phyloP scores from a whole-genome alignment of 2,797 vertebrate genomes.

The Spizella passerina region DNA sequence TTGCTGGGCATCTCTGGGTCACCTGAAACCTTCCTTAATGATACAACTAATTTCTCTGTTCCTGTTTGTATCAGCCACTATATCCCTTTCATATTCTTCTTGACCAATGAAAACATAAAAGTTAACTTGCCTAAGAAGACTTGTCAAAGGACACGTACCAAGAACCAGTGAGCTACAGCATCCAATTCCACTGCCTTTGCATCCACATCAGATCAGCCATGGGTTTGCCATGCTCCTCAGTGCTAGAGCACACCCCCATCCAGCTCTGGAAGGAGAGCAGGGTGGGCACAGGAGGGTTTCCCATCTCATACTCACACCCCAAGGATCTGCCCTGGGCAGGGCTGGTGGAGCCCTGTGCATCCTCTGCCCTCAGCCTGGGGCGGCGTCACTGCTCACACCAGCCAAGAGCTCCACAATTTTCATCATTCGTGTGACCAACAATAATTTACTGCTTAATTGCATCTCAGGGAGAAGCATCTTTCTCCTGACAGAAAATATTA shows the following conservation, averaged over 20 bases:
- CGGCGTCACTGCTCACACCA: not conserved
- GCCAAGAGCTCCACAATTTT: not conserved
- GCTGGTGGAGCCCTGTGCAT: accelerated
- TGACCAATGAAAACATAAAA: not conserved
- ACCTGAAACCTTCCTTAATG: not conserved
- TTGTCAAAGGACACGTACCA: accelerated
- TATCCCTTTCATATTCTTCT: not conserved
- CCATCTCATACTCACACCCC: not conserved
- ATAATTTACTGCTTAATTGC: constrained; percentile 1
- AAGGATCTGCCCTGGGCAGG: accelerated
- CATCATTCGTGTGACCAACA: accelerated
- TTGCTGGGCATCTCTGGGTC: not conserved
- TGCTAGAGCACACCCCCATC: accelerated
- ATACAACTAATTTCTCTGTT: not conserved
- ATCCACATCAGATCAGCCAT: not conserved
- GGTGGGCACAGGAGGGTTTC: not conserved
- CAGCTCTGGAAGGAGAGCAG: accelerated
- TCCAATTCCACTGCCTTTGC: not conserved
- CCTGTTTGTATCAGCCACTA: not conserved
- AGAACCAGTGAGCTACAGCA: not conserved
- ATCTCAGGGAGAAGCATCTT: not conserved
- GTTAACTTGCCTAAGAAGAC: not conserved
- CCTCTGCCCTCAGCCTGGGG: not conserved
- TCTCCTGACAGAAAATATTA: not conserved
- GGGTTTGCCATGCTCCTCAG: not conserved